Base-by-base conservation (phyloP, 2,797 vertebrate genomes). In the Selene dorsalis region DNA sequence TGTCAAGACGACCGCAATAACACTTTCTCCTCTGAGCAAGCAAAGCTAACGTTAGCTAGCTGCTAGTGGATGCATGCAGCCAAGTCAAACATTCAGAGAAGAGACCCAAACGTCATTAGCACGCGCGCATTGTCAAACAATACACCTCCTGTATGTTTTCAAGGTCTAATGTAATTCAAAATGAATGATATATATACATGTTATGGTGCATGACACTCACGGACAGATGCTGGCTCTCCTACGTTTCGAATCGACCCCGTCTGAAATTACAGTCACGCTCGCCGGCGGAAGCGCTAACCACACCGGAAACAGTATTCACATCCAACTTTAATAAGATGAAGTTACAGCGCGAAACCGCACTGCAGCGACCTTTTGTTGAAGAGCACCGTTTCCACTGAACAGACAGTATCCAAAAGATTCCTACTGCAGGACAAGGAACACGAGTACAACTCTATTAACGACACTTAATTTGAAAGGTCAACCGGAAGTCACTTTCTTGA, bases 1-100 rank as follows among this genome's bases (percentile, higher is more conserved):
- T 38, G 58, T 24, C 48, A 60, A 47, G 52, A 68, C 24, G 45
- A 77, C 39, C 71, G 73, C 71, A 58, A 70, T 71, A 69, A 70
- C 76, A 72, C 73, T 48, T 66, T 73, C 73, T 75, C 73, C 67
- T 4, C 32, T 12, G 20, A 58, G 79, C 70, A 72, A 59, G 57
- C 48, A 39, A 67, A 39, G 88, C 84, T 88, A 88, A n/a, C 80
- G 20, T 50, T 64, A 79, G 84, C 83, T 80, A 77, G 71, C 70
- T 55, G 62, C 73, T 24, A 43, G 47, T 10, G 74, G 45, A 72
- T 62, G 75, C 67, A 83, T 67, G 69, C 69, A 52, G 24, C 35
- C 59, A 6, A 43, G 41, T 67, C 64, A 47, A 26, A 72, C 60
- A 55, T 56, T 39, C 39, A 18, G 5, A 26, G n/a, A 61, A 50